A percentile compares a stretch with the other conserved stretches of the same genome.
Evolutionary conservation across 2,113 vertebrate genomes (phyloP).

Genomic region (Heteronetta atricapilla): DNA sequence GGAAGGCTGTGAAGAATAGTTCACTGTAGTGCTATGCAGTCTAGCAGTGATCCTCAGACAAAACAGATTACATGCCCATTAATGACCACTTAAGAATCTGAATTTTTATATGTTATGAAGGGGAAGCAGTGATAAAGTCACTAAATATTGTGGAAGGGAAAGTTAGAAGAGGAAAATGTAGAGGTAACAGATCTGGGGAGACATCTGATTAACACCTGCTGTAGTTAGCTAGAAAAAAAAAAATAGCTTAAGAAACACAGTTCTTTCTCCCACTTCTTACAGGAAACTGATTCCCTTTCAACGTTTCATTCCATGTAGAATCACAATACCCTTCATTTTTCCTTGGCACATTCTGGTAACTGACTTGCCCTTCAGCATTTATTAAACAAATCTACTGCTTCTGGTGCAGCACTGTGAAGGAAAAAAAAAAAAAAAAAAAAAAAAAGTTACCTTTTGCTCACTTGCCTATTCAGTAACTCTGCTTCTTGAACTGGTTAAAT

Average conservation of each 20-base stretch:
- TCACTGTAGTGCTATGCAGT: not conserved
- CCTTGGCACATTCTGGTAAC: not conserved
- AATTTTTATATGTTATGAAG: conserved; percentile 8
- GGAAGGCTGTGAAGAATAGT: not conserved
- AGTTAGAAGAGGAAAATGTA: not conserved
- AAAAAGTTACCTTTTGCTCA: not conserved
- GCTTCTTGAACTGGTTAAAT: not conserved
- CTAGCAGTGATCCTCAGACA: not conserved
- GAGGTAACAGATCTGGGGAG: not conserved
- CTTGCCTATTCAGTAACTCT: not conserved
- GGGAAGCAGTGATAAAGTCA: not conserved
- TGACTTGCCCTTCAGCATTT: not conserved
- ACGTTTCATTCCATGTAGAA: not conserved
- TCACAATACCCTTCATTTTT: not conserved
- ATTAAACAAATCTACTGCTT: not conserved
- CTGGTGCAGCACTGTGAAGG: not conserved
- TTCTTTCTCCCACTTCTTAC: not conserved
- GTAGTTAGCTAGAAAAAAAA: not conserved
- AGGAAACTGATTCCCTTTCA: not conserved
- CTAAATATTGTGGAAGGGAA: conserved; percentile 14
- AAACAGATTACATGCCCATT: not conserved
- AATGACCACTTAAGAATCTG: not conserved
- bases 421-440: not conserved
- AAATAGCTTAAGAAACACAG: not conserved
- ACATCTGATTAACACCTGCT: not conserved